Evolutionary conservation across 2,888 invertebrate genomes (phyloP), one percentile per base, ranked within the genome.

Genomic region (Diarsia dahlii): DNA sequence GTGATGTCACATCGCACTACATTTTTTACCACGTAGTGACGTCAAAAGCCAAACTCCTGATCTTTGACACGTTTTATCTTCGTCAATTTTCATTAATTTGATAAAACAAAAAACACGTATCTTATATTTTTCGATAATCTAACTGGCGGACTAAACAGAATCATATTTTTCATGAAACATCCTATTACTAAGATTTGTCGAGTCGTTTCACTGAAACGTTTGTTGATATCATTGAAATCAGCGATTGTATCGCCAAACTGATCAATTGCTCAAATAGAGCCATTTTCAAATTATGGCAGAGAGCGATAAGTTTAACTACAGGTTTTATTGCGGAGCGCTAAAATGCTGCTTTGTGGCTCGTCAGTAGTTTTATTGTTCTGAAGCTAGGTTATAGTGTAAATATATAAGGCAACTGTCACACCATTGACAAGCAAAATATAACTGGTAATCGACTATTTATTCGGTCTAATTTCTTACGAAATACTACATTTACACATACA

Each of bases 191-290:
- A 80, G 69, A 54, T 77, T 34, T 84, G n/a, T 71, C 34, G 18
- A 76, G 23, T 18, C 2, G 12, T 12, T 23, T 74, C 15, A 62
- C 71, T 66, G 58, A 62, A 81, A 74, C 58, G 66, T 80, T 63
- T 46, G 45, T 60, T 76, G 45, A n/a, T 50, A 74, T 62, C 81
- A 78, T 67, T 75, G 74, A 13, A 81, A 68, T 66, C 79, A 56
- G 56, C 72, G 74, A 80, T 78, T 64, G 71, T 88, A 88, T 89
- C 85, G 79, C 62, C 46, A 80, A 82, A 78, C 84, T 86, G 89
- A 92, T 90, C 89, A 90, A 91, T 92, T 89, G 88, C 84, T 85
- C 80, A 80, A 91, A 91, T 91, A 89, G 89, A 90, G 87, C 89
- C 86, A 85, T 88, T 89, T 87, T 88, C 88, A 88, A 91, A 90